Evolutionary conservation across 2,888 invertebrate species (phyloP), one percentile per base, ranked within the genome.

Genomic region (Hypsopygia costalis): DNA sequence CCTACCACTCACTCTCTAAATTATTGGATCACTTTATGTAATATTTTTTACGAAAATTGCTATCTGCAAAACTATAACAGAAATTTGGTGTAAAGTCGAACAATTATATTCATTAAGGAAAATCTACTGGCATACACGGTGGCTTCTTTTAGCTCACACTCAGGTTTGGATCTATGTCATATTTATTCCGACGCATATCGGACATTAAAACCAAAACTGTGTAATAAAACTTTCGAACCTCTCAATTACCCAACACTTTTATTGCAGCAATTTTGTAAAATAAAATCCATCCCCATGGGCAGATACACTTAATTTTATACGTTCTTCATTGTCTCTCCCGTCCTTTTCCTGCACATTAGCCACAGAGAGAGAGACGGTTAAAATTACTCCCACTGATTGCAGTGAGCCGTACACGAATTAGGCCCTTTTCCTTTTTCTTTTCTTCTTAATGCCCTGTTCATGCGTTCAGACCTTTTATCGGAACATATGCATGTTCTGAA

Each of bases 351-450:
- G 48, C 65, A 41, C 40, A 42, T 52, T 39, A 40, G 16, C 16
- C 40, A 21, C 22, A 22, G 43, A 61, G 68, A 73, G 56, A 61
- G 70, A 64, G 75, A 75, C 46, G 56, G 64, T 57, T 60, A 63
- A 81, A 85, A 83, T 83, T 75, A 78, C 82, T 74, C 73, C 78
- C 78, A 77, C 74, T 81, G 85, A 86, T 86, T 81, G 82, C 81
- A 81, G 77, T 76, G 79, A 83, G 80, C 81, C 79, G 77, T 79
- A 81, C 78, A 82, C 75, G 86, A 86, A 85, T 86, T 85, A 87
- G 82, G 74, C 69, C 74, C 75, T 79, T 81, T 79, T 72, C 59
- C 39, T 55, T 73, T 71, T 69, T 75, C 58, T 65, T 74, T 69
- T 65, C 72, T 66, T 74, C 76, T 75, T 85, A 85, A 85, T 82